Evolutionary conservation across 2,888 invertebrate species (phyloP).

Genomic region (Lacanobia oleracea): DNA sequence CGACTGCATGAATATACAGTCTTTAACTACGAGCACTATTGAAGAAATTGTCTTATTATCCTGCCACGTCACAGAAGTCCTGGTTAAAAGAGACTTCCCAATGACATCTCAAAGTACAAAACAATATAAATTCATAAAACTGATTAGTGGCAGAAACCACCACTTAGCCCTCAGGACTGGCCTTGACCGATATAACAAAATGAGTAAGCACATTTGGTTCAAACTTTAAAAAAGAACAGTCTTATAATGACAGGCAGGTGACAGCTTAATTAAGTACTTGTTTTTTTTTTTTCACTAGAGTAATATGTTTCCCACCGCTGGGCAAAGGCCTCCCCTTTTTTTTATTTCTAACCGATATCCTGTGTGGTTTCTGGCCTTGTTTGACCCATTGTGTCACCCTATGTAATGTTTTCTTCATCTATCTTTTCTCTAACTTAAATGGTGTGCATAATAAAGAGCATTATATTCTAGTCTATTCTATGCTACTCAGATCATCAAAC

Average conservation of each 20-base stretch:
- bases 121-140: neutral
- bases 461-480: no score
- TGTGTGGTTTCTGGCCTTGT: no score
- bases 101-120: neutral
- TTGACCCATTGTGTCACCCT: no score
- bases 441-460: no score
- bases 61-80: neutral
- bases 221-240: neutral
- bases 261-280: slow-evolving; percentile 21
- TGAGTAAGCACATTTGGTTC: slow-evolving; percentile 17
- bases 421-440: no score
- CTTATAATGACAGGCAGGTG: slow-evolving; percentile 4
- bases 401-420: no score
- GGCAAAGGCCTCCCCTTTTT: no score
- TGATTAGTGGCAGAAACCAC: neutral
- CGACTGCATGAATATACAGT: no score
- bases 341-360: no score
- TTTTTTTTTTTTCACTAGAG: neutral
- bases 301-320: no score
- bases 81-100: slow-evolving; percentile 8
- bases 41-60: neutral
- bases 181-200: slow-evolving; percentile 34
- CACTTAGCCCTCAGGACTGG: neutral
- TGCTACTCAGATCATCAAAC: no score
- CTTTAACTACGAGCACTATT: neutral